Evolutionary conservation across 2,113 vertebrate genomes (phyloP).

Genomic region (Diadophis punctatus): DNA sequence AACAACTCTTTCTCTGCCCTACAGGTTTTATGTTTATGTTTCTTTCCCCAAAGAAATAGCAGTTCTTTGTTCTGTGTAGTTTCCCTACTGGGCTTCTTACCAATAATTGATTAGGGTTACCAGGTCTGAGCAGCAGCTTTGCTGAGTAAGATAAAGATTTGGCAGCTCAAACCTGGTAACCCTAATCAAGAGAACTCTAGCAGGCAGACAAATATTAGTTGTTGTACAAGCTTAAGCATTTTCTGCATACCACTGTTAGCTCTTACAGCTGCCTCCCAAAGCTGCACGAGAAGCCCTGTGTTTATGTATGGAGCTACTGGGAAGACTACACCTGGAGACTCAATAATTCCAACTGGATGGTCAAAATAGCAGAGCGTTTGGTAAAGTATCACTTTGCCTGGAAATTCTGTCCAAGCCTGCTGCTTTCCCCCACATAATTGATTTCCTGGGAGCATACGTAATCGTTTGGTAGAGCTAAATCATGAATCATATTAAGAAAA

Average conservation of each 20-base stretch:
- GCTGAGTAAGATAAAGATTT: neutral
- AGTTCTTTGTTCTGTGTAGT: neutral
- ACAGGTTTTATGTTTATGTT: neutral
- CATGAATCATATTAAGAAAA: neutral
- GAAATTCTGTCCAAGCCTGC: neutral
- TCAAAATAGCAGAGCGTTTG: slow-evolving; percentile 87
- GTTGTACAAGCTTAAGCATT: neutral
- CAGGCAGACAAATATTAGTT: neutral
- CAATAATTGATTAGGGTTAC: neutral
- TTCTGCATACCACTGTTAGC: slow-evolving; percentile 60
- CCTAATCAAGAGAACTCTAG: neutral
- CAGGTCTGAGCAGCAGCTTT: neutral
- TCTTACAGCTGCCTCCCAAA: slow-evolving; percentile 81
- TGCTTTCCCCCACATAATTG: neutral
- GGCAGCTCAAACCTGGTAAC: neutral
- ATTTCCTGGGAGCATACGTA: neutral
- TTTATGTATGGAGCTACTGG: slow-evolving; percentile 83
- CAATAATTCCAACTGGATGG: slow-evolving; percentile 81
- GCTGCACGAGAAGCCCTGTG: slow-evolving; percentile 77
- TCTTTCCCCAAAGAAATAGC: neutral
- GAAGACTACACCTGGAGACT: slow-evolving; percentile 89
- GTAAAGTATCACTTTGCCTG: slow-evolving; percentile 53
- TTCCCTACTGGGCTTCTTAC: neutral
- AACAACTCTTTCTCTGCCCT: neutral
- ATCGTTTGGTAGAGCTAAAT: neutral